Conservation (phyloP, 2,113 vertebrate genomes). For the Microtus ochrogaster region DNA sequence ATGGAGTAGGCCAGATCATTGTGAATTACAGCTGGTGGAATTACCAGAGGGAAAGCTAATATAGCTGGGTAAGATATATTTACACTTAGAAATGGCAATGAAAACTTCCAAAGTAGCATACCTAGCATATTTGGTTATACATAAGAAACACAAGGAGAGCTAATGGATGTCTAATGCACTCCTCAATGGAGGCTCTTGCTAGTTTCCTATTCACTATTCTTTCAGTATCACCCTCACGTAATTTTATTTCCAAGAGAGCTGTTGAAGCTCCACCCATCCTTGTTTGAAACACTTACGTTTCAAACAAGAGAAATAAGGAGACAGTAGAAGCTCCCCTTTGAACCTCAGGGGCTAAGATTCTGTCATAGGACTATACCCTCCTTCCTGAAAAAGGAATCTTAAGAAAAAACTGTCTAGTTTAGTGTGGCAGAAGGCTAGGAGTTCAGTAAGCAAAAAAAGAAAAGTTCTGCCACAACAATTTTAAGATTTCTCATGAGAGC, state of each 20-base stretch:
- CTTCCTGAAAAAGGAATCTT: background rate
- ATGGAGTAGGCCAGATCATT: background rate
- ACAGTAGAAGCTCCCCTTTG: background rate
- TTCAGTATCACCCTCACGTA: background rate
- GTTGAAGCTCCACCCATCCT: background rate
- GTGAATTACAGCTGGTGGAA: background rate
- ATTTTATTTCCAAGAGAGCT: background rate
- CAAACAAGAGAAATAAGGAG: background rate
- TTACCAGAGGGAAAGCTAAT: background rate
- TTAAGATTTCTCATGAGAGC: background rate
- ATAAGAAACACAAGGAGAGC: background rate
- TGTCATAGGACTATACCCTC: fast-evolving
- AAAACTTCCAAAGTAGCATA: background rate
- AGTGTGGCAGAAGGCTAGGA: background rate
- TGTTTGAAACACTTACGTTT: background rate
- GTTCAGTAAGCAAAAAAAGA: slow-evolving; percentile 13
- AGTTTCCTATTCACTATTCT: background rate
- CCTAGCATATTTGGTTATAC: background rate
- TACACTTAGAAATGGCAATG: background rate
- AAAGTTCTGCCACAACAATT: background rate
- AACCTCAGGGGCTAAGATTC: background rate
- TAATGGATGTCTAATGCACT: background rate
- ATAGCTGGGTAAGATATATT: slow-evolving; percentile 1
- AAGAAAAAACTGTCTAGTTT: background rate
- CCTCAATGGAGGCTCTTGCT: background rate